Percentiles rank a stretch among this genome's conserved stretches.
phyloP scores from a whole-genome alignment of 2,797 vertebrate species.

The Helarctos malayanus region DNA sequence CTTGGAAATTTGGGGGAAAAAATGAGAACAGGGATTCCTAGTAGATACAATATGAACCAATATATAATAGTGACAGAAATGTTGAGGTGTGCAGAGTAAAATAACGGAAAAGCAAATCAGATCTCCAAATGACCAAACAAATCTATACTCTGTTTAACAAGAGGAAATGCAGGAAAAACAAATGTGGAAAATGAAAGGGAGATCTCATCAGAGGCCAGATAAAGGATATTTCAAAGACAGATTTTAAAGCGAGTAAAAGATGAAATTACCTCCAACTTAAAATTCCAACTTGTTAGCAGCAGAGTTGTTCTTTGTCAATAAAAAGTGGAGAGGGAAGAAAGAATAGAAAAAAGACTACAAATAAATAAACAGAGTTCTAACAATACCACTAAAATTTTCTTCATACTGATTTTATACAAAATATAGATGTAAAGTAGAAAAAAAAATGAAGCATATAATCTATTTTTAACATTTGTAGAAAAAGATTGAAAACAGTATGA shows the following conservation, averaged over 20 bases:
- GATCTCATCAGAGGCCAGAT: background rate
- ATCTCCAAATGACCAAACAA: background rate
- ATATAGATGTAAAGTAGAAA: background rate
- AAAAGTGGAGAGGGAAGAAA: background rate
- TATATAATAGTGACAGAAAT: background rate
- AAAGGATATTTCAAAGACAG: slow-evolving; percentile 59
- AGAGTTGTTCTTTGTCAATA: background rate
- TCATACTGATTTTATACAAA: background rate
- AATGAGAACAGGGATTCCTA: slow-evolving; percentile 7
- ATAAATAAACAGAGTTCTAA: background rate
- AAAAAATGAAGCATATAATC: background rate
- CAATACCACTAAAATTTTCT: background rate
- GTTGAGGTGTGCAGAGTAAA: background rate
- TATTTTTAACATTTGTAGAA: background rate
- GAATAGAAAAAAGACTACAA: background rate
- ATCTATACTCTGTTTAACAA: slow-evolving; percentile 46
- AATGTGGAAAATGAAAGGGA: background rate
- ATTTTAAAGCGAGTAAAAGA: background rate
- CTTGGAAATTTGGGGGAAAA: slow-evolving; percentile 56
- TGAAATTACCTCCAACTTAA: slow-evolving; percentile 56
- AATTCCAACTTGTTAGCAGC: slow-evolving; percentile 57
- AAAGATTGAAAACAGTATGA: background rate
- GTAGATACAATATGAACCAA: slow-evolving; percentile 42
- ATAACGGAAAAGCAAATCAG: background rate
- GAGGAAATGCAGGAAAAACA: slow-evolving; percentile 55